A percentile compares a stretch with the other conserved stretches of the same genome.
Evolutionary conservation across 2,113 vertebrate genomes (phyloP).

Genomic region (Plotosus lineatus): DNA sequence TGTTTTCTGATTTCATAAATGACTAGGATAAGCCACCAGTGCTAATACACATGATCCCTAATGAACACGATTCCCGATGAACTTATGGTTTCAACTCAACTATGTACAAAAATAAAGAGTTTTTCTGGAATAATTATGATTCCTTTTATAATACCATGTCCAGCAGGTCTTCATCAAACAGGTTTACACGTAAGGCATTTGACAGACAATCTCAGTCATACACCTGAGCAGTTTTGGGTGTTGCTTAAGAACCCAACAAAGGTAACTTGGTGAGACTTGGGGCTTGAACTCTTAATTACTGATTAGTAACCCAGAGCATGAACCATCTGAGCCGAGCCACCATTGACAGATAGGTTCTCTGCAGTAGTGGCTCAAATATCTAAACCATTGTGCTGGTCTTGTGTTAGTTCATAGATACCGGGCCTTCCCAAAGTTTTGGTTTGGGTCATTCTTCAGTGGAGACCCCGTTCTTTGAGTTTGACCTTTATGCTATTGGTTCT

Average conservation of each 20-base stretch:
- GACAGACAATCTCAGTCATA: too few relatives aligned
- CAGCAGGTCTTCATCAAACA: neutral
- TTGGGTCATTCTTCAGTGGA: conserved; percentile 68
- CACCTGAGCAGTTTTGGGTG: too few relatives aligned
- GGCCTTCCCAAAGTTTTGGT: conserved; percentile 62
- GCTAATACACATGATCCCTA: neutral
- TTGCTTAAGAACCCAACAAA: too few relatives aligned
- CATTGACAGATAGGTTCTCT: too few relatives aligned
- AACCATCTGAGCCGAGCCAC: too few relatives aligned
- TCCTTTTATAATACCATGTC: neutral
- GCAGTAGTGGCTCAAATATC: conserved; percentile 44
- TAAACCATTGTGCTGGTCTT: conserved; percentile 53
- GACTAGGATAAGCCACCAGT: conserved; percentile 33
- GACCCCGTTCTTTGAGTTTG: conserved; percentile 69
- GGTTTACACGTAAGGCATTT: too few relatives aligned
- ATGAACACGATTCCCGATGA: neutral
- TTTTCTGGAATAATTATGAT: conserved; percentile 12
- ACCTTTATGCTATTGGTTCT: conserved; percentile 77
- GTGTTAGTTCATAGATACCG: conserved; percentile 57
- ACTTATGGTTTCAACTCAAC: neutral
- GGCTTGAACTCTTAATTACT: too few relatives aligned
- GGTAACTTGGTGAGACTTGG: too few relatives aligned
- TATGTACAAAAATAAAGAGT: conserved; percentile 19
- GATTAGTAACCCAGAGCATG: too few relatives aligned
- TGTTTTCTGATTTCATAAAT: conserved; percentile 31